These are phyloP conservation scores for Argya squamiceps DNA, from an alignment of 2,797 vertebrate genomes.

Conservation along the genomic window DNA sequence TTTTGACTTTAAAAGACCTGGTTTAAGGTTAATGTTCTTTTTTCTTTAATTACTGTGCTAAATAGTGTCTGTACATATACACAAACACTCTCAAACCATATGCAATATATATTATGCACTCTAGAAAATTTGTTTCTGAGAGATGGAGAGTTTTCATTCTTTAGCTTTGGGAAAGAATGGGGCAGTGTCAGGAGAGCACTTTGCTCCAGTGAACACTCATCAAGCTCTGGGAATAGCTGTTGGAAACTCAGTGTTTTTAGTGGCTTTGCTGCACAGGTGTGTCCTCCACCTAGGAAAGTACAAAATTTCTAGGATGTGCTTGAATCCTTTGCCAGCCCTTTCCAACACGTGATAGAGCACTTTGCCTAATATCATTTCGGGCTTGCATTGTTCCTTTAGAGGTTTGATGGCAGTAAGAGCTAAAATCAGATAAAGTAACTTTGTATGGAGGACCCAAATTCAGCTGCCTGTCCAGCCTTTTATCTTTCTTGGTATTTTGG, in stretches of 20 bases:
- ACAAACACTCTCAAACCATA: not conserved
- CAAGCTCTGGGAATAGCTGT: not conserved
- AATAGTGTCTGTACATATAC: not conserved
- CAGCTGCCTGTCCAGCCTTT: not conserved
- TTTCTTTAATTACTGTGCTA: not conserved
- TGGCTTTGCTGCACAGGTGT: not conserved
- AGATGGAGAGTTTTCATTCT: not conserved
- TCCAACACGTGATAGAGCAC: not conserved
- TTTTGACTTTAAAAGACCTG: conserved; percentile 29
- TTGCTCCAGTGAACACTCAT: not conserved
- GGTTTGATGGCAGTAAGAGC: not conserved
- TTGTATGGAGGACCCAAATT: not conserved
- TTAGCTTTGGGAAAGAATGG: not conserved
- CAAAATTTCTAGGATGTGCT: not conserved
- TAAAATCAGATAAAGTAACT: not conserved
- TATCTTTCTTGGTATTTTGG: not conserved
- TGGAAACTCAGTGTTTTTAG: not conserved
- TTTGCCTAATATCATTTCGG: not conserved
- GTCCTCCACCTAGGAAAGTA: not conserved
- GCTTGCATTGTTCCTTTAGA: not conserved
- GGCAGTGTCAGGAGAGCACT: not conserved
- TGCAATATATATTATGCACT: not conserved
- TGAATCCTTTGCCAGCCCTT: not conserved
- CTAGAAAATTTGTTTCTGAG: not conserved
- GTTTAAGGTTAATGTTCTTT: not conserved